A percentile compares a stretch with the other conserved stretches of the same genome.
phyloP scores from a whole-genome alignment of 2,113 vertebrate genomes.

The Odocoileus hemionus region DNA sequence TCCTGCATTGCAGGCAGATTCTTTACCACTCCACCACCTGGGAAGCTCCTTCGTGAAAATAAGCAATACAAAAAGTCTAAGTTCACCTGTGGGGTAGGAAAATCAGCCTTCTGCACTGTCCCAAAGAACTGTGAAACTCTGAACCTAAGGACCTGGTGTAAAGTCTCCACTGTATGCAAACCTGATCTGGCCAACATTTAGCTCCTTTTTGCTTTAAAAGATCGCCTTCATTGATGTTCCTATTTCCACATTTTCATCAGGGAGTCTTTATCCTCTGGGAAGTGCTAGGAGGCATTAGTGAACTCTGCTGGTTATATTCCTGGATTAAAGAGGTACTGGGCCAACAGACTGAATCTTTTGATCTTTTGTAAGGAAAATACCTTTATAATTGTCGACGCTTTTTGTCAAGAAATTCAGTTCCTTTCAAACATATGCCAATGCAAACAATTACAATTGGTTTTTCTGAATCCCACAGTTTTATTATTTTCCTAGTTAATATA shows the following conservation, averaged over 20 bases:
- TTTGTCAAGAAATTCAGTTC: conserved; percentile 18
- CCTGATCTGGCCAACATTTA: neutral
- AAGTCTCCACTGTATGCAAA: neutral
- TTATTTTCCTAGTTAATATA: conserved; percentile 46
- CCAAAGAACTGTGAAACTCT: neutral
- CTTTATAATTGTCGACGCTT: neutral
- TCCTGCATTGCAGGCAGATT: neutral
- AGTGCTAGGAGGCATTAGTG: neutral
- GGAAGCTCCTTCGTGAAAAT: neutral
- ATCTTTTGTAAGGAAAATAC: conserved; percentile 38
- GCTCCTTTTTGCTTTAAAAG: neutral
- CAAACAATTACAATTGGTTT: conserved; percentile 14
- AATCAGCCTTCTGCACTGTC: neutral
- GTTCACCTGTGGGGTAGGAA: neutral
- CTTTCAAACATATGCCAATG: neutral
- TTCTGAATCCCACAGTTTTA: conserved; percentile 29
- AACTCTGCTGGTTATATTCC: neutral
- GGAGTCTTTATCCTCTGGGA: neutral
- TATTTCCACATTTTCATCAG: neutral
- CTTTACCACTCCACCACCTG: neutral
- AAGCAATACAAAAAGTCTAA: neutral
- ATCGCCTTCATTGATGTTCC: neutral
- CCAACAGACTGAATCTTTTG: conserved; percentile 37
- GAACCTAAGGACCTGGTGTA: neutral
- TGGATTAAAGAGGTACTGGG: neutral